Evolutionary conservation across 2,888 invertebrate genomes (phyloP), one percentile per base, ranked within the genome.

Genomic region (Macrosiphum euphorbiae): DNA sequence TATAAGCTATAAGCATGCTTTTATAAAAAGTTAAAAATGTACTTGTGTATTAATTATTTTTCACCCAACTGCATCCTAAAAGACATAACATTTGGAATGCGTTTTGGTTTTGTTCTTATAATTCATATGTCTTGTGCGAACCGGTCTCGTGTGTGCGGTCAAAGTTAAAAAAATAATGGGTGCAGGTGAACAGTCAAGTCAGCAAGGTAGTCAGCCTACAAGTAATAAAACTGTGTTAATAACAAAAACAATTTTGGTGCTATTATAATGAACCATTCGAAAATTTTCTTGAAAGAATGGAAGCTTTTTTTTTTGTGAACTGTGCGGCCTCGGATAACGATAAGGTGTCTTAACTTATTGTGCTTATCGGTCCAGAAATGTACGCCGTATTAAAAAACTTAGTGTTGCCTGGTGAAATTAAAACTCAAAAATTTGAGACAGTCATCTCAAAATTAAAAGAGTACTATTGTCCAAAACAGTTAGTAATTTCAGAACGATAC

Each of bases 351-450:
- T 94, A 90, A 47, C 92, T 94, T 58, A 94, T 94, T 50, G 85
- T 90, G 47, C 89, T 94, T 28, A 94, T 94, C 52, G 93, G 94
- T 47, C 93, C 91, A 41, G 94, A 92, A 55, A 86, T 92, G 58
- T 94, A 94, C n/a, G 91, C 85, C 20, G 58, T 94, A 16, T 90
- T 94, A 47, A 94, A 94, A 86, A 94, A 92, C 90, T 61, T 94
- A 58, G 67, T 94, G 28, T 78, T 55, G 20, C 94, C 94, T 50
- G n/a, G 44, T 26, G n/a, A 8, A 50, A 87, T 47, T 50, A 87
- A 87, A 50, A 28, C 47, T 50, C 10, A 24, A 87, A 87, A 87
- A 50, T 87, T 26, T 87, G 87, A 87, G 44, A 50, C 87, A 87
- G 50, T 50, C 26, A 50, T 87, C 50, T 50, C 28, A 50, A 87